A percentile compares a stretch with the other conserved stretches of the same genome.
Conservation (phyloP, 2,113 vertebrate genomes). For the Genyomyrus donnyi region DNA sequence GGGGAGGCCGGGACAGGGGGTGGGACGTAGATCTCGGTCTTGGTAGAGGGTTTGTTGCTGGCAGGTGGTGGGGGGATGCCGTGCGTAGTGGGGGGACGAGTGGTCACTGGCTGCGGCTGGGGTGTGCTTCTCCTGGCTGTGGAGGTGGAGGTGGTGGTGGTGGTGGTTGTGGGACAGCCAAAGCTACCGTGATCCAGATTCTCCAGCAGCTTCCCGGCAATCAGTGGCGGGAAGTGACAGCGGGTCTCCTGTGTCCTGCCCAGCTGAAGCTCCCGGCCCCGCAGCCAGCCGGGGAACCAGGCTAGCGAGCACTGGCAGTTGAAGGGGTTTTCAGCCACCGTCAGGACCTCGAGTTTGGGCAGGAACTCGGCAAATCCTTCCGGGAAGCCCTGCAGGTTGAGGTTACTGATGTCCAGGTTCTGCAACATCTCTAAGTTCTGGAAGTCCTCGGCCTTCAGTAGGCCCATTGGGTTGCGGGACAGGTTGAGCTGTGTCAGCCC, state of each 20-base stretch:
- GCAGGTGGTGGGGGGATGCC: slow-evolving; percentile 38
- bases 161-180: slow-evolving; percentile 76
- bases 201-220: slow-evolving; percentile 73
- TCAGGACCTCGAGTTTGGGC: slow-evolving; percentile 62
- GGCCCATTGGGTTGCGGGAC: slow-evolving; percentile 71
- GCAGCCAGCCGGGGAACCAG: slow-evolving; percentile 79
- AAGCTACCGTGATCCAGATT: slow-evolving; percentile 71
- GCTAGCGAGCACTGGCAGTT: slow-evolving; percentile 81
- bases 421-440: slow-evolving; percentile 65
- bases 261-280: slow-evolving; percentile 51
- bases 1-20: slow-evolving; percentile 24
- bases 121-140: slow-evolving; percentile 44
- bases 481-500: slow-evolving; percentile 75
- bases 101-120: slow-evolving; percentile 25
- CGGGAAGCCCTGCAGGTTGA: slow-evolving; percentile 75
- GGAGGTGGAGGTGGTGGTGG: slow-evolving; percentile 44
- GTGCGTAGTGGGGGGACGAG: slow-evolving; percentile 42
- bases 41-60: slow-evolving; percentile 30
- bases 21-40: slow-evolving; percentile 25
- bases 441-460: slow-evolving; percentile 67
- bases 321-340: slow-evolving; percentile 79
- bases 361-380: slow-evolving; percentile 63
- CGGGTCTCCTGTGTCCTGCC: slow-evolving; percentile 73
- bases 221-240: slow-evolving; percentile 82
- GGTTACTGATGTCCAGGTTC: slow-evolving; percentile 79